These are phyloP conservation scores for Meiosimyza decipiens DNA, from an alignment of 2,888 invertebrate species.

Conservation along the genomic window DNA sequence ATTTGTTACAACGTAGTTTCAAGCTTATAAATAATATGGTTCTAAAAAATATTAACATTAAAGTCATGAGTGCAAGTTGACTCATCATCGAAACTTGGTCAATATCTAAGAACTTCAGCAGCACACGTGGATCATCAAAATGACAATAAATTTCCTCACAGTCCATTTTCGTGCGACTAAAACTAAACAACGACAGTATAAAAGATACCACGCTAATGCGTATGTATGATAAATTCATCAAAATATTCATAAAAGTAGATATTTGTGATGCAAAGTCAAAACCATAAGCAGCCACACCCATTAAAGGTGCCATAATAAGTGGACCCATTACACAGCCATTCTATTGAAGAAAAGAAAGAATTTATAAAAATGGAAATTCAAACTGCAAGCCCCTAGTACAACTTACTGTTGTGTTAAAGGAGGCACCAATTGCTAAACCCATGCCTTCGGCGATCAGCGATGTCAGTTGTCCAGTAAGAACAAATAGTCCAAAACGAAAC, in stretches of 20 bases:
- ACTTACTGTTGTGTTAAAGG: conserved; percentile 75
- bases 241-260: conserved; percentile 71
- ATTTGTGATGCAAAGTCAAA: conserved; percentile 77
- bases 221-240: conserved; percentile 76
- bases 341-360: conserved; percentile 64
- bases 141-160: conserved; percentile 75
- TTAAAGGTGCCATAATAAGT: conserved; percentile 73
- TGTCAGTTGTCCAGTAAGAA: conserved; percentile 75
- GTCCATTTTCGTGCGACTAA: conserved; percentile 70
- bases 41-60: conserved; percentile 71
- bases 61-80: conserved; percentile 70
- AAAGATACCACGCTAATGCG: conserved; percentile 75
- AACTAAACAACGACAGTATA: conserved; percentile 74
- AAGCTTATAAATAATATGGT: conserved; percentile 71
- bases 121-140: conserved; percentile 74
- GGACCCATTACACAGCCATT: conserved; percentile 78
- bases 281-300: conserved; percentile 76
- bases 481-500: conserved; percentile 75
- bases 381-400: no score
- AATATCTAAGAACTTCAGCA: conserved; percentile 72
- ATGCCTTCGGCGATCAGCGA: conserved; percentile 82
- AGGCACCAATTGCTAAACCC: conserved; percentile 80
- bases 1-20: conserved; percentile 68
- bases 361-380: neutral
- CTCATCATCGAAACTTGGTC: conserved; percentile 71